Evolutionary conservation across 2,888 invertebrate species (phyloP), one percentile per base, ranked within the genome.

Genomic region (Frankliniella intonsa): DNA sequence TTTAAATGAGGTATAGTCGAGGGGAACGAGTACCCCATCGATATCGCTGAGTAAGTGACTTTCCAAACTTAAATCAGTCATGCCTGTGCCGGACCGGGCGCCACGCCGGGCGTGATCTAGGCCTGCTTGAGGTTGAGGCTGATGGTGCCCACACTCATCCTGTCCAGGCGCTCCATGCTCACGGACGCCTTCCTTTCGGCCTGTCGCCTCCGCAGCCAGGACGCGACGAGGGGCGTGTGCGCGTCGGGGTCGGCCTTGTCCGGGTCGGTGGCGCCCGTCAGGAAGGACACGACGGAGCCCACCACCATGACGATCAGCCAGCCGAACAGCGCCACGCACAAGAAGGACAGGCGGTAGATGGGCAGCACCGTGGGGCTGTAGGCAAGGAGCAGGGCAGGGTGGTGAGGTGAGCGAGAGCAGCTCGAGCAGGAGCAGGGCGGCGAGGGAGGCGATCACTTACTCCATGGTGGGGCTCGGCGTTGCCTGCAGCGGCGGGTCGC

Each of bases 241-340:
- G 69, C 25, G 69, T 76, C 25, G 25, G 69, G 25, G 69, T 76
- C 69, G 22, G 25, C 12, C 22, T 9, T 22, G 69, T 76, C 69
- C 25, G 25, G 10, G 69, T 22, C 25, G 69, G 8, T 9, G 69
- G 90, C 89, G 51, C 91, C 91, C 0, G 91, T 90, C 25, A 91
- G 83, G 84, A 91, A 90, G 83, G 92, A 92, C 51, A 93, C 92
- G 22, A 93, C 85, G 2, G 91, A 89, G 0, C 95, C 95, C 0
- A 95, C 92, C 0, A 91, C 82, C 27, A 95, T 86, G 0, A 94
- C 94, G 0, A 92, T 90, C 0, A 90, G 81, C 0, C 93, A 90
- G 0, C 95, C 95, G 81, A 94, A 89, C 0, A 94, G 93, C 76
- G 94, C 93, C 83, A 95, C 93, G 94, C 95, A 95, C 87, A 94